Evolutionary conservation across 2,797 vertebrate genomes (phyloP).

Genomic region (Enteromius viviparus): DNA sequence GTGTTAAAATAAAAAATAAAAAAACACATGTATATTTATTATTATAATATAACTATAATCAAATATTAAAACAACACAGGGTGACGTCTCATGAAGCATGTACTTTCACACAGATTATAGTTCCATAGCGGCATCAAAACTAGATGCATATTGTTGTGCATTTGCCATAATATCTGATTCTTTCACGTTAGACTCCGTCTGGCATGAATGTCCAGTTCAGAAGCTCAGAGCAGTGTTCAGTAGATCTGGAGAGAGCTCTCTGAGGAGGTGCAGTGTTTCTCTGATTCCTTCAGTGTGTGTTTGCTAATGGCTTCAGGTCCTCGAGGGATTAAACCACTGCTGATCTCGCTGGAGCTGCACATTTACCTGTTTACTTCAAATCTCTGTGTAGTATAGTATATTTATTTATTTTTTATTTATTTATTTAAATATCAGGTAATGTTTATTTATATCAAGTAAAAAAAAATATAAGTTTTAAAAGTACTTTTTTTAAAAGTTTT

Average conservation of each 20-base stretch:
- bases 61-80: background rate
- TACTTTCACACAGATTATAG: background rate
- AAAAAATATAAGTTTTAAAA: no score
- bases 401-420: no score
- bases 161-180: background rate
- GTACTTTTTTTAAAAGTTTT: no score
- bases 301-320: conserved; percentile 67
- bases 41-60: background rate
- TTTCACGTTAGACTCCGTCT: background rate
- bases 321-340: conserved; percentile 45
- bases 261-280: conserved; percentile 26
- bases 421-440: background rate
- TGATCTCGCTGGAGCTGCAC: conserved; percentile 36
- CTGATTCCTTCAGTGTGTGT: conserved; percentile 56
- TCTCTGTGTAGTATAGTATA: no score
- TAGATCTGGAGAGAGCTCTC: background rate
- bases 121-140: background rate
- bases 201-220: background rate
- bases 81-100: background rate
- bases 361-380: no score
- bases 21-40: background rate
- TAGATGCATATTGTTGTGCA: background rate
- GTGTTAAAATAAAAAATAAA: no score
- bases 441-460: background rate
- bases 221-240: background rate